Evolutionary conservation across 2,797 vertebrate species (phyloP), one percentile per base, ranked within the genome.

Genomic region (Gymnothorax javanicus): DNA sequence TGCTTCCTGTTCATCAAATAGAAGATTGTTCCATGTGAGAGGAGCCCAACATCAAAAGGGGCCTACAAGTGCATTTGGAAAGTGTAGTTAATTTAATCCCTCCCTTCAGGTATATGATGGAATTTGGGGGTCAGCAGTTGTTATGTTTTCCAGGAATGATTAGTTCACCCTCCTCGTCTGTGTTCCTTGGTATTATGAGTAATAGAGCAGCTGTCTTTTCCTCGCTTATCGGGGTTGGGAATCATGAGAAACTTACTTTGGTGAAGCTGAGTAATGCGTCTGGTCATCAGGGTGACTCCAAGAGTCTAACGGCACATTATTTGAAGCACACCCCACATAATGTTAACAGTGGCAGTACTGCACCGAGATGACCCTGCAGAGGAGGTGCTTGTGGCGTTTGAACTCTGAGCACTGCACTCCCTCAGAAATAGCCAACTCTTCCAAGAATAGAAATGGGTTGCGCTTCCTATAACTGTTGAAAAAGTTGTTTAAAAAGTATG

Each of bases 151-250:
- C 77, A 81, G 23, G 52, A 56, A 56, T 23, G n/a, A n/a, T 7
- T 20, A 20, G n/a, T n/a, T 20, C 56, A 23, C 11, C 77, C 52
- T 56, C 50, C 50, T 81, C 77, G 2, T 75, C 71, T n/a, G 27
- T 43, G 75, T 79, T 79, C 75, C 75, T 79, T 54, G 75, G 75
- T 52, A 79, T 4, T 81, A n/a, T 81, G 77, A 81, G 77, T 81
- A 56, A 81, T 33, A 12, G 20, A 0, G 56, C 52, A 23, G 52
- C 54, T 81, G 52, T 81, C 77, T 56, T 4, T 52, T 9, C 52
- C 50, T 56, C 54, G 50, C 11, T 69, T 69, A 20, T 56, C 11
- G 17, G 33, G 7, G 77, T 33, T 2, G 54, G 77, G 50, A 23
- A 56, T 56, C 20, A n/a, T 7, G 9, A 20, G 52, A 56, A 56